Conservation (phyloP, 2,888 invertebrate genomes). For the Drosophila differens region DNA sequence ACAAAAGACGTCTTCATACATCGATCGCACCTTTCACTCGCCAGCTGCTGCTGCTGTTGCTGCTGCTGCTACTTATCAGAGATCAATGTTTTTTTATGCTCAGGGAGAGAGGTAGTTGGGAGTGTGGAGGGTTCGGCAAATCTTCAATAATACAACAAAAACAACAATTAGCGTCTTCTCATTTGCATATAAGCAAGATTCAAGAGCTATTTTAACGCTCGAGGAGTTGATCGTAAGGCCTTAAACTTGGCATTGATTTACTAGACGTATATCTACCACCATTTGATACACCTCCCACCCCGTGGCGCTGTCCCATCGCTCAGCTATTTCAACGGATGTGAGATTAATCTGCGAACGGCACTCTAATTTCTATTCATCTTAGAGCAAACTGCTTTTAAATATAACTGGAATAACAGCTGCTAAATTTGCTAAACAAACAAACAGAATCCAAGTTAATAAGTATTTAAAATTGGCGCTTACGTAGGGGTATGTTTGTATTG, state of each 20-base stretch:
- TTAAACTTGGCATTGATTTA: slow-evolving; percentile 73
- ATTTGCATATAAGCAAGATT: slow-evolving; percentile 50
- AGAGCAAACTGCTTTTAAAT: slow-evolving; percentile 57
- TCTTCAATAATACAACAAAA: slow-evolving; percentile 17
- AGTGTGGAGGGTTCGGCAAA: not conserved
- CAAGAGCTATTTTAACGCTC: slow-evolving; percentile 26
- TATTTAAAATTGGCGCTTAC: not conserved
- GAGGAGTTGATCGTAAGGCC: slow-evolving; percentile 51
- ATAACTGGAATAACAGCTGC: slow-evolving; percentile 54
- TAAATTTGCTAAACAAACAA: slow-evolving; percentile 15
- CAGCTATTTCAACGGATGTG: slow-evolving; percentile 46
- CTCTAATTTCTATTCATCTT: slow-evolving; percentile 39
- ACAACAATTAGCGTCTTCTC: slow-evolving; percentile 23
- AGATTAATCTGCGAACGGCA: slow-evolving; percentile 60
- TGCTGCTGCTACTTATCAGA: slow-evolving; percentile 25
- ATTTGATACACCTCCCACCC: not conserved
- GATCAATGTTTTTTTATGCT: slow-evolving; percentile 34
- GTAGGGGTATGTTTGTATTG: not conserved
- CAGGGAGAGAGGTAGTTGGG: not conserved
- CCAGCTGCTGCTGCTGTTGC: not conserved
- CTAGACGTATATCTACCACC: slow-evolving; percentile 15
- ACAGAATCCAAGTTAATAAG: not conserved
- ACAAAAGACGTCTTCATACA: slow-evolving; percentile 54
- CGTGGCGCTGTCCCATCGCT: slow-evolving; percentile 12
- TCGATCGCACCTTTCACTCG: slow-evolving; percentile 68